These are phyloP conservation scores for Cephus nigrinus DNA, from an alignment of 2,888 invertebrate genomes.

Conservation along the genomic window DNA sequence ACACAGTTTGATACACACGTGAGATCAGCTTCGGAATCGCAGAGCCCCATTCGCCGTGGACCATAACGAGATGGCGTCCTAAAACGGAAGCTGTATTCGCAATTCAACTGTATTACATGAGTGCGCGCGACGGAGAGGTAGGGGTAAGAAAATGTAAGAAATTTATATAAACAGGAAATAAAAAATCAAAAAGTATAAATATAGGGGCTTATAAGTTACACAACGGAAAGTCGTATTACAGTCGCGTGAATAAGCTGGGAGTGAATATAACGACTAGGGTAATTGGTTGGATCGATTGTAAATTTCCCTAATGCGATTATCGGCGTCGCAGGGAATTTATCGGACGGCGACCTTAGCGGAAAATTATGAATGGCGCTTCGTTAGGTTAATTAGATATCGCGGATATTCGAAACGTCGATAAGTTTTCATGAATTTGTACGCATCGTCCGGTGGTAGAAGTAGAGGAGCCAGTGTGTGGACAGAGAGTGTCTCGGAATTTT, in stretches of 20 bases:
- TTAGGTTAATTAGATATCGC: conserved; percentile 2
- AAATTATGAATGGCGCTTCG: conserved; percentile 1
- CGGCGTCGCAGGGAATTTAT: background rate
- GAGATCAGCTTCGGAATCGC: background rate
- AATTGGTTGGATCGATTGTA: background rate
- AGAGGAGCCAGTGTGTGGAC: background rate
- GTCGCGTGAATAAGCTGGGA: background rate
- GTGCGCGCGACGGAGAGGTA: background rate
- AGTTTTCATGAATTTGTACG: background rate
- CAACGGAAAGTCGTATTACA: background rate
- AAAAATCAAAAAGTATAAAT: background rate
- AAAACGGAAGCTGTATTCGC: background rate
- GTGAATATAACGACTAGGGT: background rate
- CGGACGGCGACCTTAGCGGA: background rate
- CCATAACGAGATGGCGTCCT: background rate
- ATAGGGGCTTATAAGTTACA: background rate
- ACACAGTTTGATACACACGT: background rate
- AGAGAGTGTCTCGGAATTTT: background rate
- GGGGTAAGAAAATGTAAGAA: background rate
- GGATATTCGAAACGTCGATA: background rate
- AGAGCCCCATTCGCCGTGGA: background rate
- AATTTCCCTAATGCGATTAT: background rate
- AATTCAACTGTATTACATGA: background rate
- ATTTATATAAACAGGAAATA: background rate
- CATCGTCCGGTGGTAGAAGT: background rate